Evolutionary conservation across 2,888 invertebrate genomes (phyloP), one percentile per base, ranked within the genome.

Genomic region (Byasa hedistus): DNA sequence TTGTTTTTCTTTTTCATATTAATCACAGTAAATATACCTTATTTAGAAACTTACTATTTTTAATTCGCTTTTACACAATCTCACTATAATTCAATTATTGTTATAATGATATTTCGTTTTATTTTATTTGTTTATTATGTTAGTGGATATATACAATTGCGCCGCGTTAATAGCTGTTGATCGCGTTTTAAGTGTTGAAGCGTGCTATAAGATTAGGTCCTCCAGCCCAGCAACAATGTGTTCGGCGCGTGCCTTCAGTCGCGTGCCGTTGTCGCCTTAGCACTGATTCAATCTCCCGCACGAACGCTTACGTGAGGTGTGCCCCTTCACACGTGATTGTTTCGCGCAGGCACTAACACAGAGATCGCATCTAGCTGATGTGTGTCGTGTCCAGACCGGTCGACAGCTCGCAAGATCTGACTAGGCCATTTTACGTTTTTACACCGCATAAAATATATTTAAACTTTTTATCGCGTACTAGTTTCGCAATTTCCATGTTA

Each of bases 271-370:
- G 78, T 76, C 79, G 77, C 73, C 73, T 72, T 79, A 77, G 79
- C 81, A 76, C 68, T 74, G 91, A 91, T 91, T 73, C 78, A 80
- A 91, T 91, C 91, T 81, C 72, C 68, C 72, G 82, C 90, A 90
- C 91, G 75, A 89, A 82, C 76, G 81, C 80, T 81, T 83, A 87
- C 87, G 82, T 83, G 86, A 82, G 84, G 81, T 84, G 83, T 87
- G 87, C 88, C 85, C 85, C 86, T 87, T 90, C 89, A 91, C 91
- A 90, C 91, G 85, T 89, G 90, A 89, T 87, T 83, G 85, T 82
- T 78, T 68, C 77, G 72, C 74, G 76, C 78, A 80, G 82, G 80
- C 79, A 75, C 79, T 78, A 36, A 83, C 81, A 75, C 65, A 66
- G 68, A 84, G 89, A 91, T 90, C 78, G 74, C 86, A 89, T 90